These are phyloP conservation scores for Lepilemur septentrionalis DNA, from an alignment of 2,797 vertebrate species.

Conservation along the genomic window DNA sequence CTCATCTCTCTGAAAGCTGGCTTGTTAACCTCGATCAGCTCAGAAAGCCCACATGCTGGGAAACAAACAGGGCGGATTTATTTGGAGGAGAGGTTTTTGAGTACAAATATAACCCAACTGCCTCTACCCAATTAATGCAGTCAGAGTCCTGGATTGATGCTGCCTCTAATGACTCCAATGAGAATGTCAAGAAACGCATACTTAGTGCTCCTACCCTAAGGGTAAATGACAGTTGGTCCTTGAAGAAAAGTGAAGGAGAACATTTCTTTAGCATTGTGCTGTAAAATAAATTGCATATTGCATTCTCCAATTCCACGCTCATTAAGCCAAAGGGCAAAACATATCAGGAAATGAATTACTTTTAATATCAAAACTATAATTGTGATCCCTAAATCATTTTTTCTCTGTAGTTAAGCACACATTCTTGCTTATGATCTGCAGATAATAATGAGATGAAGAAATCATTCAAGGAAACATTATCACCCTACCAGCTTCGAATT, in stretches of 20 bases:
- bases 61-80: constrained; percentile 57
- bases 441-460: not conserved
- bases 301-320: constrained; percentile 66
- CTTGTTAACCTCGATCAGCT: constrained; percentile 70
- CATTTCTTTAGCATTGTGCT: constrained; percentile 48
- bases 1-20: constrained; percentile 44
- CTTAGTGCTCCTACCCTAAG: constrained; percentile 56
- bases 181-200: constrained; percentile 72
- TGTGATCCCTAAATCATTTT: constrained; percentile 68
- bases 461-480: not conserved
- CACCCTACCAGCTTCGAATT: constrained; percentile 90
- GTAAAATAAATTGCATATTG: constrained; percentile 68
- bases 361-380: constrained; percentile 79
- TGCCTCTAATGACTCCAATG: constrained; percentile 73
- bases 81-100: constrained; percentile 65
- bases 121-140: constrained; percentile 64
- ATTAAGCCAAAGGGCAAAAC: constrained; percentile 78
- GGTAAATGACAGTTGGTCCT: constrained; percentile 73
- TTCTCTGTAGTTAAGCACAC: constrained; percentile 58
- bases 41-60: constrained; percentile 47
- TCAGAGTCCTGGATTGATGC: constrained; percentile 59
- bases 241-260: constrained; percentile 51
- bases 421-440: not conserved
- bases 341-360: constrained; percentile 77
- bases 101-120: constrained; percentile 52